Base-by-base conservation (phyloP, 2,113 vertebrate genomes). In the Daphoenositta chrysoptera region DNA sequence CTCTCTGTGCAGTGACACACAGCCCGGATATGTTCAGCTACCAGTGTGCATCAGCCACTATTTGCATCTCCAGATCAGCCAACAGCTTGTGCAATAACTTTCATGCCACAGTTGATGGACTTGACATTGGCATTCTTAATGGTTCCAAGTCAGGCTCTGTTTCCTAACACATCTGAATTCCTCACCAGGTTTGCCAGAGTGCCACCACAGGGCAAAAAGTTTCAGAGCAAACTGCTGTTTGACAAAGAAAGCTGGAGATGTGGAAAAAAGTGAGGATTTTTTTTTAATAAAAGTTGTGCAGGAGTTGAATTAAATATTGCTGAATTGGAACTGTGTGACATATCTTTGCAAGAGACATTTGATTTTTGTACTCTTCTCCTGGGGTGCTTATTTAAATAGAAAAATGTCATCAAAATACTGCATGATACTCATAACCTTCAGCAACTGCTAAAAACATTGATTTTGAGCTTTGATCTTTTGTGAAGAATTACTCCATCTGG, bases 381-480 rank as follows among this genome's bases (percentile, higher is more conserved):
- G 42, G 40, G 31, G 18, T 72, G 30, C 81, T 82, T 88, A 90
- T 88, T 87, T 92, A 90, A 94, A 91, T 72, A 51, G 73, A 75
- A 77, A 82, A 95, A 66, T 19, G 18, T 77, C 87, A 93, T 61
- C 47, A 83, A 72, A 93, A 92, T 92, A 39, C 64, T 87, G 40
- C 61, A 76, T 6, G 2, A 30, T 89, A 53, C 53, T 60, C 48
- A 37, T 85, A 95, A 89, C 53, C 70, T 87, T 93, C 77, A 91
- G 61, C 54, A 81, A 35, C n/a, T 85, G 37, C 70, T 91, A 87
- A 76, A 91, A 95, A 83, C 35, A 28, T 61, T 85, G 53, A 85
- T 85, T 95, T 84, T 79, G 57, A 76, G 53, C 37, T 95, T 93
- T 83, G 84, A 57, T 80, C 51, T 95, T 94, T 84, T 39, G 40